Percentiles rank a stretch among this genome's conserved stretches.
Conservation (phyloP, 2,113 vertebrate species). For the Emydura subglobosa region DNA sequence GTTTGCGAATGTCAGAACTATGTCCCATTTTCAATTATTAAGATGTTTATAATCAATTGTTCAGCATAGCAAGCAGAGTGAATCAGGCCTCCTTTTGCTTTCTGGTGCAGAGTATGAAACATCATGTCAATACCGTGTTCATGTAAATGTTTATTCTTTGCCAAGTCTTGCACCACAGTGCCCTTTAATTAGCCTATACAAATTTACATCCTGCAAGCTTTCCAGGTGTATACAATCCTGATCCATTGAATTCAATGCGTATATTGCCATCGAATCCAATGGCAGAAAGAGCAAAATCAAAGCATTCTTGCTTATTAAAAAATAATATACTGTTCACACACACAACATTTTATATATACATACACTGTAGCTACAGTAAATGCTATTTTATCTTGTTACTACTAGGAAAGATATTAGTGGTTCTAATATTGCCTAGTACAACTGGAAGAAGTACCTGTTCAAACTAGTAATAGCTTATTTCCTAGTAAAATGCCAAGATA, state of each 20-base stretch:
- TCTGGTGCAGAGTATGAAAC: slow-evolving; percentile 1
- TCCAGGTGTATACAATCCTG: slow-evolving; percentile 25
- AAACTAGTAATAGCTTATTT: neutral
- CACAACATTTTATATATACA: neutral
- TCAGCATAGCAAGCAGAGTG: neutral
- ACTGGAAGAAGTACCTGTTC: neutral
- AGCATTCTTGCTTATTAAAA: slow-evolving; percentile 1
- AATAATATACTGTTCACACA: neutral
- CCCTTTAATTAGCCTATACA: slow-evolving; percentile 41
- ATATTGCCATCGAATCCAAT: neutral
- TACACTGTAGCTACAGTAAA: neutral
- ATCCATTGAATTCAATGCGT: neutral
- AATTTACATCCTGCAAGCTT: slow-evolving; percentile 13
- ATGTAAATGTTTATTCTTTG: slow-evolving; percentile 36
- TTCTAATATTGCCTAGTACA: neutral
- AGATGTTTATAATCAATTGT: slow-evolving; percentile 16
- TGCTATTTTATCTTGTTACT: neutral
- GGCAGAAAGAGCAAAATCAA: neutral
- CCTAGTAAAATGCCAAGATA: slow-evolving; percentile 32
- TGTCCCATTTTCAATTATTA: slow-evolving; percentile 27
- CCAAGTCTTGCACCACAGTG: slow-evolving; percentile 28
- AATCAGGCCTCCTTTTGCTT: slow-evolving; percentile 25
- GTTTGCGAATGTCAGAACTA: neutral
- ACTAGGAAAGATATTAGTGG: neutral
- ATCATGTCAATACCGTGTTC: slow-evolving; percentile 25